Evolutionary conservation across 2,888 invertebrate genomes (phyloP), one percentile per base, ranked within the genome.

Genomic region (Pristionchus fissidentatus): DNA sequence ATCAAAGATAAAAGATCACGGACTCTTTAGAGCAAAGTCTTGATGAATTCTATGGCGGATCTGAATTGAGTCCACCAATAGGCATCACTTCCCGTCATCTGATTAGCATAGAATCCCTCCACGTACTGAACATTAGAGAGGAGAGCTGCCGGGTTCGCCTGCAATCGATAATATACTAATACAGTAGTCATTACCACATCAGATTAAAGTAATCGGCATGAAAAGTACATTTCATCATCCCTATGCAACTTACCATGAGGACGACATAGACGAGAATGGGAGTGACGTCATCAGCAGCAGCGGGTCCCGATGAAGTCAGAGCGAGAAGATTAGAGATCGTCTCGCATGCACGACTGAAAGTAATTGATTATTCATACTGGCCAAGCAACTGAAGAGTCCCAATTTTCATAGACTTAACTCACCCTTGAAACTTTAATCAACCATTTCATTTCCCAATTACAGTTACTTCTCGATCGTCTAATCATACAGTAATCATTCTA

Each of bases 41-140:
- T 99, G 92, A 98, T 97, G 94, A 97, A 97, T 93, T 97, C 97
- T 83, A 98, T 96, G 77, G 97, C 97, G 0, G 97, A 96, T 92
- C 96, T 96, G 94, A 98, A 98, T 93, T 98, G 97, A 83, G 97
- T 97, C 98, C 98, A 98, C 95, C 97, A 97, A 94, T 98, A 99
- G 91, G 96, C 95, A 91, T 97, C 96, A 93, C 97, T 97, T 79
- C 97, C 97, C 35, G 94, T 94, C 85, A 97, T 94, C 29, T 87
- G 84, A 26, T 46, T 38, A 0, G 85, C 84, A 84, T 96, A 96
- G 93, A 97, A 96, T 90, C 96, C 97, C 93, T 95, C 96, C 88
- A 99, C 97, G 93, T 97, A 97, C 94, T 98, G 97, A 88, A 98
- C 95, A 43, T 97, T 98, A 19, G 98, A 98, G 84, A 98, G 94